Evolutionary conservation across 2,797 vertebrate genomes (phyloP).

Genomic region (Prionace glauca): DNA sequence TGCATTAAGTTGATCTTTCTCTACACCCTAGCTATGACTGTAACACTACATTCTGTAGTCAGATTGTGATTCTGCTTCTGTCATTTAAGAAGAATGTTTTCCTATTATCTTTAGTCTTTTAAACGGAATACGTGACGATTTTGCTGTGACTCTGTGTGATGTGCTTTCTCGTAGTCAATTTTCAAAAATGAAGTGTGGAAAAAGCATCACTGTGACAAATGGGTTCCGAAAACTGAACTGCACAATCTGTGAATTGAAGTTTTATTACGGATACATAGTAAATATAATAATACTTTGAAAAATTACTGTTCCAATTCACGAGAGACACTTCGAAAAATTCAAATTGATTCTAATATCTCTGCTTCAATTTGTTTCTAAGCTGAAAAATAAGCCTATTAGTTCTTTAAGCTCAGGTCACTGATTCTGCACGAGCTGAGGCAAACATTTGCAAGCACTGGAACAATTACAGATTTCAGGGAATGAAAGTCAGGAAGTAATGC

Average conservation of each 20-base stretch:
- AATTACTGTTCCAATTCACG: background rate
- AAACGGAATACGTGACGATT: background rate
- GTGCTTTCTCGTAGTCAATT: background rate
- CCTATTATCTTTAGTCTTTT: background rate
- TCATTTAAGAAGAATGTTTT: background rate
- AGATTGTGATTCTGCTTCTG: background rate
- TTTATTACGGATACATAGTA: background rate
- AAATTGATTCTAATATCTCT: background rate
- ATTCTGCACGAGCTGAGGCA: background rate
- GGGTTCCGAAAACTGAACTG: background rate
- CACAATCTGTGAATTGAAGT: background rate
- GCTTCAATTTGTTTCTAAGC: background rate
- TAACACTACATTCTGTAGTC: too few relatives aligned
- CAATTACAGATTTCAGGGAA: background rate
- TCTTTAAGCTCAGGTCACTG: background rate
- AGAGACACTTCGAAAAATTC: background rate
- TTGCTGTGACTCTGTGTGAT: background rate
- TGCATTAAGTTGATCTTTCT: too few relatives aligned
- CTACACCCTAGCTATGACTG: too few relatives aligned
- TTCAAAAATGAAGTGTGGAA: background rate
- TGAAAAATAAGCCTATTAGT: background rate
- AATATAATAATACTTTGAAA: background rate
- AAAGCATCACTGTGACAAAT: background rate
- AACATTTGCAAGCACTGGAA: background rate
- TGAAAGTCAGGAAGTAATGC: background rate